Evolutionary conservation across 2,797 vertebrate genomes (phyloP).

Genomic region (Columba guinea): DNA sequence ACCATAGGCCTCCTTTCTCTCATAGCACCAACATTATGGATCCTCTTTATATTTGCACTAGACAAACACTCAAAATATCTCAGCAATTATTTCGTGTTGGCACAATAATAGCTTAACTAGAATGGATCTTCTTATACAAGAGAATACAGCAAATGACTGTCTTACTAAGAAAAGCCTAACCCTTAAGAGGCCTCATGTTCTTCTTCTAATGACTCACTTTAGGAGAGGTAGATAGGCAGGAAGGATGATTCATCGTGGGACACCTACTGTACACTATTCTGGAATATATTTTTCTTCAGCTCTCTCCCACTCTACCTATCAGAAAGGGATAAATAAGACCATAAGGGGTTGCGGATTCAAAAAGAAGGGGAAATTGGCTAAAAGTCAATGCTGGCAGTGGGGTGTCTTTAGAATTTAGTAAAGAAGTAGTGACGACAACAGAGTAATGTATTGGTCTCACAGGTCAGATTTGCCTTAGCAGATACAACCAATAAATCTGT

Average conservation of each 20-base stretch:
- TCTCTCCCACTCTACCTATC: constrained; percentile 65
- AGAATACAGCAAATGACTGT: constrained; percentile 33
- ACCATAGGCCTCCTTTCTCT: neutral
- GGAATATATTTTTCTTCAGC: constrained; percentile 61
- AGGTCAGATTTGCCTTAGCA: neutral
- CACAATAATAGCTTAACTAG: constrained; percentile 47
- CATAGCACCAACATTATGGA: neutral
- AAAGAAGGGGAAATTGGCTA: neutral
- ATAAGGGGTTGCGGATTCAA: constrained; percentile 18
- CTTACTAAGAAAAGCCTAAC: constrained; percentile 66
- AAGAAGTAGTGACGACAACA: neutral
- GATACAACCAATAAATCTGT: neutral
- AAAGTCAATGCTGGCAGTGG: constrained; percentile 4
- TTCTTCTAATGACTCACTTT: constrained; percentile 70
- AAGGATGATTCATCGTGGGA: constrained; percentile 63
- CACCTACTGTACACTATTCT: constrained; percentile 70
- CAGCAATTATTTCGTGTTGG: constrained; percentile 57
- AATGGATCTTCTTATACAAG: constrained; percentile 33
- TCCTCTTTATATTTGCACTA: constrained; percentile 53
- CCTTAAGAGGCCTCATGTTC: constrained; percentile 47
- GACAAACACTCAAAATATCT: constrained; percentile 55
- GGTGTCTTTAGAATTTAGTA: neutral
- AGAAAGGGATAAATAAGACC: constrained; percentile 55
- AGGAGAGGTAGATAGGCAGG: constrained; percentile 64
- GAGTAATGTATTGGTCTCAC: neutral